A percentile compares a stretch with the other conserved stretches of the same genome.
phyloP scores from a whole-genome alignment of 2,888 invertebrate species.

The Lampropteryx suffumata region DNA sequence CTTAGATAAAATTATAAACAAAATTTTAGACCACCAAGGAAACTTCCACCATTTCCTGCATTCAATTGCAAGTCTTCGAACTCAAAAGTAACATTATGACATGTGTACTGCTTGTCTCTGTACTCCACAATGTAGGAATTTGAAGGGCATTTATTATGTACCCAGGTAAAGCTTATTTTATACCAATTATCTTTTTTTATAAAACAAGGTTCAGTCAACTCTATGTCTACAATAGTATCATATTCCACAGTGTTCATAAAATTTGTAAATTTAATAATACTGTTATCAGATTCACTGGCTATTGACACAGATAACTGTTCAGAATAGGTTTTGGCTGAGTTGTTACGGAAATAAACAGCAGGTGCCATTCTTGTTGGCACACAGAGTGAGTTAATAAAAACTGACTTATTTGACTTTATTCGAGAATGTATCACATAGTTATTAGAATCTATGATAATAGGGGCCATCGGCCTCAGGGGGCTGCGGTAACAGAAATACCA shows the following conservation, averaged over 20 bases:
- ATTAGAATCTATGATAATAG: conserved; percentile 63
- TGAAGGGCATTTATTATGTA: conserved; percentile 51
- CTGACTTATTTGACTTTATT: conserved; percentile 69
- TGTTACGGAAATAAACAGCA: conserved; percentile 59
- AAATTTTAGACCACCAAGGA: conserved; percentile 70
- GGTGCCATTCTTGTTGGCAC: conserved; percentile 73
- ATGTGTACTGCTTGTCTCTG: conserved; percentile 58
- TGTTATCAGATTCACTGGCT: conserved; percentile 61
- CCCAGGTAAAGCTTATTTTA: conserved; percentile 70
- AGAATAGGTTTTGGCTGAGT: conserved; percentile 58
- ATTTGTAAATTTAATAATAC: conserved; percentile 58
- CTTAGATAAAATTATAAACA: conserved; percentile 54
- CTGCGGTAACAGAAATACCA: conserved; percentile 71
- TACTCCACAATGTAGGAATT: conserved; percentile 70
- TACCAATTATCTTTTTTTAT: conserved; percentile 73
- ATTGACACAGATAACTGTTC: conserved; percentile 69
- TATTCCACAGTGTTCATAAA: conserved; percentile 68
- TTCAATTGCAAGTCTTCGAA: conserved; percentile 66
- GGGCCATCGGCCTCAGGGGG: conserved; percentile 64
- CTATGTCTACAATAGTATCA: conserved; percentile 69
- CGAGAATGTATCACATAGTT: conserved; percentile 59
- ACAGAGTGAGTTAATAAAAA: conserved; percentile 71
- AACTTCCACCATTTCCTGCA: conserved; percentile 63
- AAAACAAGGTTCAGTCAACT: conserved; percentile 67
- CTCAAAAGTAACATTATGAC: conserved; percentile 63